Conservation (phyloP, 1,140 invertebrate species). For the Trichoplusia ni region DNA sequence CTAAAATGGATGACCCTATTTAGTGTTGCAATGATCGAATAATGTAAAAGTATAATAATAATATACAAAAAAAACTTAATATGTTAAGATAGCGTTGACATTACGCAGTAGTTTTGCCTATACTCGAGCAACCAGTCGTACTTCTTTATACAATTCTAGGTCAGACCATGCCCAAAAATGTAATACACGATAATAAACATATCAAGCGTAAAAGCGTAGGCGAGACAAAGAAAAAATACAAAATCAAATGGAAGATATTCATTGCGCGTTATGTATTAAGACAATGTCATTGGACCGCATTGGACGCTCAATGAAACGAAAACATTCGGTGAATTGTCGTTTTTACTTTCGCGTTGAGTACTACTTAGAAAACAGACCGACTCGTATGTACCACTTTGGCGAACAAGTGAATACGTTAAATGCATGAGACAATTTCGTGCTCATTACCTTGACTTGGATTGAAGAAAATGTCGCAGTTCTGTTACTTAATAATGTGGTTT, state of each 20-base stretch:
- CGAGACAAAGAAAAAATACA: neutral
- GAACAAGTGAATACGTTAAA: conserved; percentile 29
- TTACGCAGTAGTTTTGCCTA: neutral
- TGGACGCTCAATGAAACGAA: conserved; percentile 9
- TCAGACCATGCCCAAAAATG: conserved; percentile 25
- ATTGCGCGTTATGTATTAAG: conserved; percentile 2
- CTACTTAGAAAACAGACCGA: conserved; percentile 15
- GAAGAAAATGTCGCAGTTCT: conserved; percentile 25
- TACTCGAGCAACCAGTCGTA: conserved; percentile 7
- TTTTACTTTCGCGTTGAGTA: conserved; percentile 29
- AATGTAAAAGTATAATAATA: neutral
- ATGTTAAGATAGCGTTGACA: conserved; percentile 1
- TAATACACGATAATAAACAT: conserved; percentile 11
- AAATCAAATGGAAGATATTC: neutral
- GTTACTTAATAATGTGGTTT: conserved; percentile 20
- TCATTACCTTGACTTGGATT: conserved; percentile 35
- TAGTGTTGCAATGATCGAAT: too few relatives aligned
- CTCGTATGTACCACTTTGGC: conserved; percentile 18
- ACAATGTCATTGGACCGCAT: neutral
- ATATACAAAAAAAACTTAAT: neutral
- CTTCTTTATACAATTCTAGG: conserved; percentile 13
- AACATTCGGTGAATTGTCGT: neutral
- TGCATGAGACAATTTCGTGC: conserved; percentile 28
- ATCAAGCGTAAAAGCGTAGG: conserved; percentile 6
- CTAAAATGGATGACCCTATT: too few relatives aligned